phyloP scores from a whole-genome alignment of 2,797 vertebrate genomes.

The Notolepis coatsorum region DNA sequence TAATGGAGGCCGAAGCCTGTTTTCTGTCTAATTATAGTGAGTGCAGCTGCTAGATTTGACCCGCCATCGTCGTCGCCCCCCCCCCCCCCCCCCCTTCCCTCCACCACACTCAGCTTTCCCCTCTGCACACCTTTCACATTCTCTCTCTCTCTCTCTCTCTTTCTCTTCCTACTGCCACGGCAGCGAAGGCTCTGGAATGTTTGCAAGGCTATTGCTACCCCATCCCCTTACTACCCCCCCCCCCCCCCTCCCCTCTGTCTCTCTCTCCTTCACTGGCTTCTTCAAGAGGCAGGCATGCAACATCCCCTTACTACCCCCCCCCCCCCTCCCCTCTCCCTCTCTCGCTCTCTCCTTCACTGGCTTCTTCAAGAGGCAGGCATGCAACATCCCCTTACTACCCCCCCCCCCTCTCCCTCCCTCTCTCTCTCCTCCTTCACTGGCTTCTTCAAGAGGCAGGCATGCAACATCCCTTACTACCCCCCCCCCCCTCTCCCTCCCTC shows the following conservation, averaged over 20 bases:
- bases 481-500: too few species aligned
- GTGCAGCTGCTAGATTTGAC: constrained; percentile 73
- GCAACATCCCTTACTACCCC: too few species aligned
- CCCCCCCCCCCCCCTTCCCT: neutral
- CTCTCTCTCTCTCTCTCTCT: neutral
- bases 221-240: neutral
- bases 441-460: too few species aligned
- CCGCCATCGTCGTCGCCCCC: neutral
- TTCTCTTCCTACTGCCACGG: constrained; percentile 27
- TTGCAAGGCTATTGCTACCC: constrained; percentile 22
- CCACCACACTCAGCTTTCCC: constrained; percentile 5
- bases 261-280: neutral
- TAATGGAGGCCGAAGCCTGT: constrained; percentile 47
- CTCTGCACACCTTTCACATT: constrained; percentile 37
- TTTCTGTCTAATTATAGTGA: constrained; percentile 82
- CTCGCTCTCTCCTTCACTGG: too few species aligned
- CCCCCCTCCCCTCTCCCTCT: constrained; percentile 15
- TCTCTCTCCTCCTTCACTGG: too few species aligned
- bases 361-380: too few species aligned
- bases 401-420: too few species aligned
- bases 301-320: neutral
- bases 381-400: too few species aligned
- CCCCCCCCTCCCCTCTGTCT: too few species aligned
- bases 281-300: constrained; percentile 7
- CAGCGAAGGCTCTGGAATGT: constrained; percentile 48